These are phyloP conservation scores for Oxyteleia sp. DNA, from an alignment of 2,888 invertebrate species.

Conservation along the genomic window DNA sequence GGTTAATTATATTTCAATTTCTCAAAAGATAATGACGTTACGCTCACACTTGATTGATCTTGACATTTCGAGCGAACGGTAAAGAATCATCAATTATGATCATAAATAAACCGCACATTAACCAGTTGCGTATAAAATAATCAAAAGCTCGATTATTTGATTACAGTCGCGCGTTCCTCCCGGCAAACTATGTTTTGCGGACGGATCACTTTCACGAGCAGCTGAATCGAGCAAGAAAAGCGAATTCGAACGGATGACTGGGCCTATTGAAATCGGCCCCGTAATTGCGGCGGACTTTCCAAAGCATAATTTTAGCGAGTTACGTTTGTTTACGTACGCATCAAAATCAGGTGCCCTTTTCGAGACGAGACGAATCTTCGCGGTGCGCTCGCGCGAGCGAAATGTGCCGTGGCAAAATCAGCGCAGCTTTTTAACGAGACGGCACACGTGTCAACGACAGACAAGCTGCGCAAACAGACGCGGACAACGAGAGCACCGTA, in stretches of 20 bases:
- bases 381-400: conserved; percentile 13
- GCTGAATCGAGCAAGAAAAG: conserved; percentile 58
- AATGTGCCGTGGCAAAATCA: conserved; percentile 52
- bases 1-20: too few relatives aligned
- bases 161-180: conserved; percentile 1
- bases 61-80: too few relatives aligned
- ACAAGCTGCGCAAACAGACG: conserved; percentile 66
- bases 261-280: conserved; percentile 46
- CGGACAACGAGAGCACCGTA: conserved; percentile 48
- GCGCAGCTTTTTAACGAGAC: conserved; percentile 59
- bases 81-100: too few relatives aligned
- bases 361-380: background rate
- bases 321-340: conserved; percentile 48
- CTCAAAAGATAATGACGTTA: too few relatives aligned
- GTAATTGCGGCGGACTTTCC: conserved; percentile 27
- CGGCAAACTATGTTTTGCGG: conserved; percentile 32
- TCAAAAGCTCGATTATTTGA: conserved; percentile 3
- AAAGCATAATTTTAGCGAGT: conserved; percentile 35
- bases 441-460: conserved; percentile 71
- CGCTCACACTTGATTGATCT: too few relatives aligned
- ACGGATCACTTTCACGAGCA: conserved; percentile 64
- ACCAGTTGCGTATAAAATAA: conserved; percentile 16
- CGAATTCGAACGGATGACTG: conserved; percentile 51
- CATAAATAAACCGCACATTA: conserved; percentile 4
- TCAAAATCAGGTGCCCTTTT: conserved; percentile 58